Evolutionary conservation across 2,113 vertebrate genomes (phyloP).

Genomic region (Calidris pugnax): DNA sequence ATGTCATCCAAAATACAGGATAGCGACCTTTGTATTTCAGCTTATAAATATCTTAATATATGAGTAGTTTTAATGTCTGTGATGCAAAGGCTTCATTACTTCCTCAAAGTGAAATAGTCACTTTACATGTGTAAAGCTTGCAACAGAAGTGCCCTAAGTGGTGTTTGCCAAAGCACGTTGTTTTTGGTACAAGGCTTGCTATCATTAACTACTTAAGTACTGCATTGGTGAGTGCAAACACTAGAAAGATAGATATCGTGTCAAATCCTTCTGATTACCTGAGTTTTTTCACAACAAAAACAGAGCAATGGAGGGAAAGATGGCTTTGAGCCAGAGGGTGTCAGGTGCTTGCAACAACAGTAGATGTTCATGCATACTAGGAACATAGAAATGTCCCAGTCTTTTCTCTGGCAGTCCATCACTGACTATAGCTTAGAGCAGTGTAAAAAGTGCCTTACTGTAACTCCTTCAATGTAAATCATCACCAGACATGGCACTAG

Average conservation of each 20-base stretch:
- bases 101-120: not conserved
- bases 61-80: not conserved
- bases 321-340: not conserved
- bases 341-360: not conserved
- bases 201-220: not conserved
- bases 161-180: not conserved
- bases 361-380: not conserved
- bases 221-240: not conserved
- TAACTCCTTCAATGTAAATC: accelerated
- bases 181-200: not conserved
- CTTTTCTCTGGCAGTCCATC: not conserved
- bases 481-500: not conserved
- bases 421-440: not conserved
- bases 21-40: not conserved
- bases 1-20: not conserved
- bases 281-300: not conserved
- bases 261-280: not conserved
- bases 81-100: not conserved
- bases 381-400: not conserved
- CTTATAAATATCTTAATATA: not conserved
- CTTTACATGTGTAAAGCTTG: not conserved
- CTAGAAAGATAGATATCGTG: not conserved
- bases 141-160: not conserved
- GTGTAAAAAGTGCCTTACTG: not conserved
- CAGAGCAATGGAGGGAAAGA: not conserved